phyloP scores from a whole-genome alignment of 2,113 vertebrate species.

The Brevimyrus niger region DNA sequence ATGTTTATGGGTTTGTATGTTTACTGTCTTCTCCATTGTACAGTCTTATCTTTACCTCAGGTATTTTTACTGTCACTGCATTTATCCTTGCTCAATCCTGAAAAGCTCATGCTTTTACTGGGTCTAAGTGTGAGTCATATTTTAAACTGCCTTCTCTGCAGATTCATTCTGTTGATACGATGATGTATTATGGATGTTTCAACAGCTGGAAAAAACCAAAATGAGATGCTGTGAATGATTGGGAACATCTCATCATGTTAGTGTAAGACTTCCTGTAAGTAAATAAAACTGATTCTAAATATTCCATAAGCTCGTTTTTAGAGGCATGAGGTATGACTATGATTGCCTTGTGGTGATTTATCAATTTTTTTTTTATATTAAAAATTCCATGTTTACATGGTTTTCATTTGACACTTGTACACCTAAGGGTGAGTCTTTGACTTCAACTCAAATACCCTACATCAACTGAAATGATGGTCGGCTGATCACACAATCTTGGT shows the following conservation, averaged over 20 bases:
- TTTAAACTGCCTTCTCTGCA: neutral
- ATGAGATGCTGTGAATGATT: neutral
- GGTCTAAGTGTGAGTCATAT: neutral
- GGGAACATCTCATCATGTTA: neutral
- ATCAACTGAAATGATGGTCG: neutral
- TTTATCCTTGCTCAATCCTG: neutral
- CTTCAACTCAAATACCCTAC: neutral
- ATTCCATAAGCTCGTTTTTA: neutral
- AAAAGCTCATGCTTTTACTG: neutral
- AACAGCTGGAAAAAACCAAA: neutral
- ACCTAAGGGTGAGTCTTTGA: neutral
- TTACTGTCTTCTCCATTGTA: neutral
- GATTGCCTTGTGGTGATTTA: neutral
- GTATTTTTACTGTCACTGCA: neutral
- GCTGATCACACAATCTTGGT: neutral
- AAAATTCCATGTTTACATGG: neutral
- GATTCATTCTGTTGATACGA: neutral
- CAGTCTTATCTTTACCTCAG: neutral
- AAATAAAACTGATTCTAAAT: conserved; percentile 8
- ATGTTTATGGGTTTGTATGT: neutral
- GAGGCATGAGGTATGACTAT: neutral
- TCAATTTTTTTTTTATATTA: neutral
- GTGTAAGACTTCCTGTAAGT: neutral
- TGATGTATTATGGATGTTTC: conserved; percentile 12
- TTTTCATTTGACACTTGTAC: neutral